These are phyloP conservation scores for Plectropomus leopardus DNA, from an alignment of 2,113 vertebrate species.

Conservation along the genomic window DNA sequence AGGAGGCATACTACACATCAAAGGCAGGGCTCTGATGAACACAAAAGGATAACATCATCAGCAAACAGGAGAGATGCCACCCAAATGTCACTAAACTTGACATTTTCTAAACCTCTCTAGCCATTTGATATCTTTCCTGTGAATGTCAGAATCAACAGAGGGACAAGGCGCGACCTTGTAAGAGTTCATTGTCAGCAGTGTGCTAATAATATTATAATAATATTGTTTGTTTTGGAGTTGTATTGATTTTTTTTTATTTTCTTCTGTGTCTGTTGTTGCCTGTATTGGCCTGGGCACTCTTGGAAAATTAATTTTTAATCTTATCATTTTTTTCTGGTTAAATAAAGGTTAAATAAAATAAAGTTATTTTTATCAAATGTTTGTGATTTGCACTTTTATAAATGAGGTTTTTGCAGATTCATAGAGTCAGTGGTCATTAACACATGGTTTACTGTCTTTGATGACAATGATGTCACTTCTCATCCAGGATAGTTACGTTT, in stretches of 20 bases:
- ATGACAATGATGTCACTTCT: no score
- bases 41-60: slow-evolving; percentile 2
- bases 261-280: no score
- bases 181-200: not conserved
- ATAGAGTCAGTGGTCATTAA: not conserved
- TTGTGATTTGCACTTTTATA: not conserved
- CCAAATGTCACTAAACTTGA: not conserved
- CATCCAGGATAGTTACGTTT: no score
- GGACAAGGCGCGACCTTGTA: not conserved
- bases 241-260: no score
- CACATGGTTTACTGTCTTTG: no score
- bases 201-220: no score
- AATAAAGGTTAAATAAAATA: no score
- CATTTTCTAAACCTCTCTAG: not conserved
- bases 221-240: no score
- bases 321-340: no score
- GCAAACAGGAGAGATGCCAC: not conserved
- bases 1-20: not conserved
- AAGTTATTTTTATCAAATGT: not conserved
- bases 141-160: not conserved
- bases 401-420: not conserved
- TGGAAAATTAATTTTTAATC: no score
- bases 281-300: no score
- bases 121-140: not conserved
- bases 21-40: not conserved